Evolutionary conservation across 1,140 invertebrate species (phyloP), one percentile per base, ranked within the genome.

Genomic region (Rhyacophila brunnea): DNA sequence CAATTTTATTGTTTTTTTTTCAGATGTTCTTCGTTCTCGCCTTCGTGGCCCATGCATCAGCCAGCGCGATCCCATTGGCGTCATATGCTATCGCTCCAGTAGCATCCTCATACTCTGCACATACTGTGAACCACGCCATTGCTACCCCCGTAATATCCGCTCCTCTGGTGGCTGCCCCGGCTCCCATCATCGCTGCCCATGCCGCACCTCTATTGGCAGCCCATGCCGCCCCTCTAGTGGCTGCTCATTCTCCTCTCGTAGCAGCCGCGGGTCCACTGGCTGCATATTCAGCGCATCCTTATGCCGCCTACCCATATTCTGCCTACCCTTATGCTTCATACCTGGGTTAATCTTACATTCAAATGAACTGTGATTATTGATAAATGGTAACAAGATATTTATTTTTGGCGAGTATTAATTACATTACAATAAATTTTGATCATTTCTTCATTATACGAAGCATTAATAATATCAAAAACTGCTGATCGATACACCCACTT

Each of bases 101-200:
- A 47, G 83, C 83, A 11, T 80, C 72, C 59, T 84, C 81, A 17
- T 86, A 84, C 74, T 83, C 82, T 23, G 81, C 83, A 0, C 83
- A 85, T 62, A 72, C 80, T 7, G 71, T 85, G n/a, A 83, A 84
- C 71, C 84, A 86, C 49, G 82, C 83, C 0, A 71, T 83, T 11
- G 82, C 82, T 42, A 73, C 81, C 1, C 82, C 83, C 3, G 77
- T 81, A 14, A 67, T 80, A 1, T 73, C 80, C 0, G 72, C 75
- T 1, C 20, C 67, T 7, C 43, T 53, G 6, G n/a, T n/a, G n/a
- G 69, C 71, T 1, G 66, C 65, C 51, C 40, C 56, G 34, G 18
- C 58, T 19, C 53, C 47, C 1, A 38, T 51, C 1, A 57, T 60
- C 4, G 71, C 70, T 28, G 64, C 68, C 44, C 23, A n/a, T n/a